Evolutionary conservation across 1,140 invertebrate genomes (phyloP), one percentile per base, ranked within the genome.

Genomic region (Dufourea novaeangliae): DNA sequence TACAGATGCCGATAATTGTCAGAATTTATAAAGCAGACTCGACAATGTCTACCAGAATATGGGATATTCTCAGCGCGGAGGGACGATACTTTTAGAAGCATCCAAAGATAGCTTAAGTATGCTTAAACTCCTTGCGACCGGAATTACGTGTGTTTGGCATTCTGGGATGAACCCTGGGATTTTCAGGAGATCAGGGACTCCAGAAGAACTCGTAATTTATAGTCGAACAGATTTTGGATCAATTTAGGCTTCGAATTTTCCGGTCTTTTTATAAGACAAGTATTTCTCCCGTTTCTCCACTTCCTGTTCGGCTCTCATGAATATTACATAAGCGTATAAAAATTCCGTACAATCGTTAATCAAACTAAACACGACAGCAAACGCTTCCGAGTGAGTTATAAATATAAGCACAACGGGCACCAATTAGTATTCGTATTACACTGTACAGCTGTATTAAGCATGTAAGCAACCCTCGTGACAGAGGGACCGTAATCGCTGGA

Each of bases 61-160:
- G 14, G 32, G 59, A 39, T 54, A 52, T 37, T 37, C 37, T 1
- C 25, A 29, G 20, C 22, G 14, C 12, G 10, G 27, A 27, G 14
- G 10, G 17, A n/a, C 1, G 50, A 56, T 2, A 20, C 25, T 32
- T 74, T 74, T 74, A 74, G 71, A 66, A 32, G 29, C 37, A 22
- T 54, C 27, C 71, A 41, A 74, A 74, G 71, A 74, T 74, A 74
- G 62, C 61, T 41, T 27, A 50, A 50, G 46, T 37, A 22, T 25
- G 61, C 34, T 52, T 14, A 27, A n/a, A 39, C 2, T n/a, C 8
- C 46, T 44, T 66, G n/a, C n/a, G 2, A 10, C 14, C 34, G 50
- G 46, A 41, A 32, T 54, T 64, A 66, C 71, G n/a, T 66, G 67
- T 67, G 71, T 74, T 74, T 74, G 71, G 71, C 71, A 66, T 54